Evolutionary conservation across 1,140 invertebrate genomes (phyloP).

Genomic region (Lepidurus arcticus): DNA sequence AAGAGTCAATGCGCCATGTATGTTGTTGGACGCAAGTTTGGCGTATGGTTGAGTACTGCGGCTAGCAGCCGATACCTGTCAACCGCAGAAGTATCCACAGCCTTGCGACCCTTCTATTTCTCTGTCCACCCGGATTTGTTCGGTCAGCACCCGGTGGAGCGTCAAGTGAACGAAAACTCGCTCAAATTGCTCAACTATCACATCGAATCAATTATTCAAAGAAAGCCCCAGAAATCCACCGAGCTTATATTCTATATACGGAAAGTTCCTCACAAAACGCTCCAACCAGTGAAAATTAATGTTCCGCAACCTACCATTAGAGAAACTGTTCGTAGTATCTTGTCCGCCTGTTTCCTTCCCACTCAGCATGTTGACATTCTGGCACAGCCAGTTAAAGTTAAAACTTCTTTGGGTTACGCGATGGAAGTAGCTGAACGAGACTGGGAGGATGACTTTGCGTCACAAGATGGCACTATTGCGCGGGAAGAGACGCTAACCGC

Average conservation of each 20-base stretch:
- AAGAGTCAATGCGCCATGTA: slow-evolving; percentile 8
- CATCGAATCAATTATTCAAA: slow-evolving; percentile 64
- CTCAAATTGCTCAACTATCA: slow-evolving; percentile 79
- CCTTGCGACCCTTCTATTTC: slow-evolving; percentile 88
- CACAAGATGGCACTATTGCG: not conserved
- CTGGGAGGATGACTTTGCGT: slow-evolving; percentile 22
- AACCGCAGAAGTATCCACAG: slow-evolving; percentile 76
- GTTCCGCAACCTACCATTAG: slow-evolving; percentile 62
- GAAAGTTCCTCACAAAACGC: slow-evolving; percentile 43
- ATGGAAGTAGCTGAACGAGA: not conserved
- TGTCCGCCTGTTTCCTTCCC: slow-evolving; percentile 72
- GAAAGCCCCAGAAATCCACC: slow-evolving; percentile 52
- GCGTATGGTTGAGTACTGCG: not conserved
- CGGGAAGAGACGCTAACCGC: slow-evolving; percentile 36
- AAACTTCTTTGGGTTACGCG: not conserved
- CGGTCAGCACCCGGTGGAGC: slow-evolving; percentile 79
- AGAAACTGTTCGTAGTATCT: slow-evolving; percentile 66
- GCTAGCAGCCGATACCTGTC: slow-evolving; percentile 45
- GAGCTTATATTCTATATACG: slow-evolving; percentile 65
- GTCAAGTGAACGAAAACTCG: slow-evolving; percentile 85
- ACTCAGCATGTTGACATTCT: slow-evolving; percentile 76
- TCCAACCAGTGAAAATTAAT: slow-evolving; percentile 64
- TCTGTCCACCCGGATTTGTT: slow-evolving; percentile 92
- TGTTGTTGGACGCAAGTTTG: slow-evolving; percentile 3
- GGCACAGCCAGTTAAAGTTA: not conserved